Evolutionary conservation across 2,797 vertebrate species (phyloP), one percentile per base, ranked within the genome.

Genomic region (Petrocephalus sullivani): DNA sequence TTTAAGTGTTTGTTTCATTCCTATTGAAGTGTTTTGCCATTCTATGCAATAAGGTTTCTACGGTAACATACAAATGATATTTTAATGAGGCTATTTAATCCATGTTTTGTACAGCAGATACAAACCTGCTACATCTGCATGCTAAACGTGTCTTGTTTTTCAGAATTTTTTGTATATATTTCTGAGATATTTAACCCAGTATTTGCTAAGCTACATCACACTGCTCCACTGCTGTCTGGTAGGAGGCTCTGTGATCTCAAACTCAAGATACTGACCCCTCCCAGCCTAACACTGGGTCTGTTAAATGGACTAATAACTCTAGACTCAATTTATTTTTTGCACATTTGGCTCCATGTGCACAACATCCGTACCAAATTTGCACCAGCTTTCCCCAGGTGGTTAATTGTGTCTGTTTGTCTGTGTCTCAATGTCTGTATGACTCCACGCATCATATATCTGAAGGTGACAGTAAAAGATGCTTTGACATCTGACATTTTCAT

Each of bases 1-100:
- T 78, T 78, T 78, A 78, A 78, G 71, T 78, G 71, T 78, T 37
- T 78, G 14, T 78, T 78, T 78, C 5, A 78, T 78, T 78, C 71
- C 6, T 78, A 46, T 46, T 78, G 37, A 78, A 46, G 71, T 6
- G 71, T 46, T 78, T 78, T 46, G 37, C 37, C 71, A 46, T 78
- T 78, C 37, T 16, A 9, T 19, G 71, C 16, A n/a, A 78, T 46
- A 78, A 67, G 64, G 64, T 67, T 67, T 67, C 37, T 75, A 41
- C 71, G 19, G 71, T 78, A 23, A 19, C 16, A 78, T 33, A 67
- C 28, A 78, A 78, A 78, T 46, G 71, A 46, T 78, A 78, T 67
- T 33, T 67, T 67, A 67, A 67, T 67, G 64, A 67, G 64, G 64
- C 64, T 67, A 67, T 67, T 67, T 67, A 67, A 67, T 12, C 28